Evolutionary conservation across 2,113 vertebrate species (phyloP).

Genomic region (Centrocercus urophasianus): DNA sequence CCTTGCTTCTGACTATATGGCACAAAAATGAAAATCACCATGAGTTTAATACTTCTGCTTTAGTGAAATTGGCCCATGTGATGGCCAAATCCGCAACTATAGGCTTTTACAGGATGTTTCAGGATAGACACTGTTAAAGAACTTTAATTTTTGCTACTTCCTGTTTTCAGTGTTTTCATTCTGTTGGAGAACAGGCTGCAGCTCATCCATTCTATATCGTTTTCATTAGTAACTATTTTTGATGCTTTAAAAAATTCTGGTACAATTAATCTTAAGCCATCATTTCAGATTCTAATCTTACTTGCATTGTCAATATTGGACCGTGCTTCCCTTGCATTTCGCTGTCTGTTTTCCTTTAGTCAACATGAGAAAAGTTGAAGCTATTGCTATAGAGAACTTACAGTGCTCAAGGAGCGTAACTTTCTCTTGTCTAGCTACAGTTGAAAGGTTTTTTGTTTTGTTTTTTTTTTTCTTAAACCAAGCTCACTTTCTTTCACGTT

Average conservation of each 20-base stretch:
- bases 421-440: background rate
- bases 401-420: background rate
- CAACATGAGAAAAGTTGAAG: background rate
- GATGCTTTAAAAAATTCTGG: background rate
- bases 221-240: background rate
- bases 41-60: background rate
- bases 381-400: background rate
- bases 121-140: background rate
- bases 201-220: background rate
- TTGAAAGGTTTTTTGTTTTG: background rate
- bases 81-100: background rate
- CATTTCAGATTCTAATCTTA: background rate
- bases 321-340: background rate
- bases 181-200: background rate
- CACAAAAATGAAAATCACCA: background rate
- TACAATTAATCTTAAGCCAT: background rate
- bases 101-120: background rate
- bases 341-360: background rate
- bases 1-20: accelerated
- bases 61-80: background rate
- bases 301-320: background rate
- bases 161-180: background rate
- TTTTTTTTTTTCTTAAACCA: background rate
- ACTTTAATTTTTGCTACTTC: background rate
- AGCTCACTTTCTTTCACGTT: background rate